Evolutionary conservation across 2,113 vertebrate species (phyloP).

Genomic region (Amia ocellicauda): DNA sequence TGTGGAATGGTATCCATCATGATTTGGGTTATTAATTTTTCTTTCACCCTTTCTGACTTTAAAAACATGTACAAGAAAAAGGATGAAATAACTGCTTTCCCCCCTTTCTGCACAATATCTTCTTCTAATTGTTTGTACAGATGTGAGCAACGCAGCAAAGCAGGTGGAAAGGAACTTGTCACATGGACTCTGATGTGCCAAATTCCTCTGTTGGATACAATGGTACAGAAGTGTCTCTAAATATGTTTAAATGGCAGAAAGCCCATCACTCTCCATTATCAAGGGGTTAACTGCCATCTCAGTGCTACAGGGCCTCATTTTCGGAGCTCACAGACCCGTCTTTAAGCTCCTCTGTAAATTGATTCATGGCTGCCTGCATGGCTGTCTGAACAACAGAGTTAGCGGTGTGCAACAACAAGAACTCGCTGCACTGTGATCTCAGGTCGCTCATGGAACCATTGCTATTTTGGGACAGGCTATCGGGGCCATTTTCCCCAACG

Average conservation of each 20-base stretch:
- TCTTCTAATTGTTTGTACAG: no score
- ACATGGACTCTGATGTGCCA: no score
- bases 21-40: no score
- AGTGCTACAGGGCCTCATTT: slow-evolving; percentile 9
- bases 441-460: not conserved
- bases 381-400: slow-evolving; percentile 42
- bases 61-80: no score
- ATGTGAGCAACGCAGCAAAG: no score
- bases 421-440: slow-evolving; percentile 23
- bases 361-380: slow-evolving; percentile 39
- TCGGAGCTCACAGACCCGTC: not conserved
- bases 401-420: slow-evolving; percentile 38
- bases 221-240: not conserved
- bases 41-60: no score
- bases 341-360: slow-evolving; percentile 40
- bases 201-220: no score
- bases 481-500: not conserved
- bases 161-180: no score
- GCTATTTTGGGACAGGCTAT: not conserved
- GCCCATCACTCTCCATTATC: not conserved
- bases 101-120: no score
- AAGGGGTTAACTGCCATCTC: slow-evolving; percentile 5
- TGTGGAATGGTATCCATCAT: no score
- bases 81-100: no score
- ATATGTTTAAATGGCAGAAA: not conserved